Evolutionary conservation across 2,888 invertebrate species (phyloP), one percentile per base, ranked within the genome.

Genomic region (Acleris emargana): DNA sequence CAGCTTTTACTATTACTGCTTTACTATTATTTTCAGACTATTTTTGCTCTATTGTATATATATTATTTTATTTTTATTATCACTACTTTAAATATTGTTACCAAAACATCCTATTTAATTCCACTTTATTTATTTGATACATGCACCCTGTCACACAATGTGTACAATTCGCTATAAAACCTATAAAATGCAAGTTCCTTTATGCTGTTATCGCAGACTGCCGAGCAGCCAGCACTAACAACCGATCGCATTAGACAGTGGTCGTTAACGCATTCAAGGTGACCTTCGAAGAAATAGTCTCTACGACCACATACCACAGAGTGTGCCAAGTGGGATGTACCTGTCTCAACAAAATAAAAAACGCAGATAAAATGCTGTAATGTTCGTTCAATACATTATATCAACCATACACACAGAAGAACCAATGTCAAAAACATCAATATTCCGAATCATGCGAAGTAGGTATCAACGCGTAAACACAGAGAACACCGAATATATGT

Each of bases 131-230:
- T 80, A 78, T 75, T 79, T 72, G 89, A 91, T 91, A 91, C 91
- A 91, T 91, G 91, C 90, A 88, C 86, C 89, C 89, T 89, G 91
- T 88, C 91, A 91, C 91, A 91, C 91, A 84, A 86, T 91, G 90
- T 91, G 89, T 76, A 73, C 59, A 58, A 62, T 55, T 67, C 59
- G 20, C 58, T 64, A 45, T 45, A 43, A 47, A 63, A 52, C 77
- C 75, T 84, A 79, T 75, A 71, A 73, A 73, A 75, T 62, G 66
- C 64, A 69, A 72, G 71, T 74, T 75, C 72, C 71, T 71, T 73
- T 73, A 51, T 57, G 62, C 68, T 63, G 54, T 64, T 49, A 62
- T 68, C 54, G 62, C 55, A 68, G 73, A 74, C 73, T 73, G 68
- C 72, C 71, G 70, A 73, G 59, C 63, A 63, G 63, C 63, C 45